Percentiles rank a stretch among this genome's conserved stretches.
phyloP scores from a whole-genome alignment of 2,888 invertebrate genomes.

The Metallyticus violacea region DNA sequence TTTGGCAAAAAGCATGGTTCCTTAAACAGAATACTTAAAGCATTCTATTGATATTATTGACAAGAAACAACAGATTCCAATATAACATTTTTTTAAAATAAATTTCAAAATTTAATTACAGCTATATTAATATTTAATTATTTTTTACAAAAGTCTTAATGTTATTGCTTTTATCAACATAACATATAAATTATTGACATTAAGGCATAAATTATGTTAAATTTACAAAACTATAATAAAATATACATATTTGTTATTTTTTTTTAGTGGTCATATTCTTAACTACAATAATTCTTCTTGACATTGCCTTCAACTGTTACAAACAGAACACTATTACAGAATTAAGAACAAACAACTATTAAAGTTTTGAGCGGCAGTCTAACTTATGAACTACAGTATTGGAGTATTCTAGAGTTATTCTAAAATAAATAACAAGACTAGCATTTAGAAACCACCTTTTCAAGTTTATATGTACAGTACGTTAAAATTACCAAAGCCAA shows the following conservation, averaged over 20 bases:
- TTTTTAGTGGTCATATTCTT: neutral
- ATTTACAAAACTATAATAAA: neutral
- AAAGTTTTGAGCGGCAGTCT: neutral
- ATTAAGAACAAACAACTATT: neutral
- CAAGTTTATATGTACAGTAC: constrained; percentile 1
- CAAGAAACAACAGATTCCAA: neutral
- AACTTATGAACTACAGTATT: neutral
- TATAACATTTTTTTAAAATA: neutral
- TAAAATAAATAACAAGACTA: constrained; percentile 15
- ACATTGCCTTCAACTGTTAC: no score
- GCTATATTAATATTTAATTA: neutral
- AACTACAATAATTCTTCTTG: no score
- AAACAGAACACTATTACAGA: neutral
- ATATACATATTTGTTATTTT: neutral
- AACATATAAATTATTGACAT: neutral
- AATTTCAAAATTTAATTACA: neutral
- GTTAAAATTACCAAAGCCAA: constrained; percentile 6
- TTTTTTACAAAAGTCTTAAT: neutral
- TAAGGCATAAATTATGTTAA: neutral
- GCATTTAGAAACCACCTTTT: neutral
- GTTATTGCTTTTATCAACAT: neutral
- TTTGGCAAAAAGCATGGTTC: neutral
- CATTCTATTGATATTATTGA: neutral
- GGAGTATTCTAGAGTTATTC: neutral
- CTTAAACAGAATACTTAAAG: neutral